These are phyloP conservation scores for Sitta europaea DNA, from an alignment of 2,113 vertebrate genomes.

Conservation along the genomic window DNA sequence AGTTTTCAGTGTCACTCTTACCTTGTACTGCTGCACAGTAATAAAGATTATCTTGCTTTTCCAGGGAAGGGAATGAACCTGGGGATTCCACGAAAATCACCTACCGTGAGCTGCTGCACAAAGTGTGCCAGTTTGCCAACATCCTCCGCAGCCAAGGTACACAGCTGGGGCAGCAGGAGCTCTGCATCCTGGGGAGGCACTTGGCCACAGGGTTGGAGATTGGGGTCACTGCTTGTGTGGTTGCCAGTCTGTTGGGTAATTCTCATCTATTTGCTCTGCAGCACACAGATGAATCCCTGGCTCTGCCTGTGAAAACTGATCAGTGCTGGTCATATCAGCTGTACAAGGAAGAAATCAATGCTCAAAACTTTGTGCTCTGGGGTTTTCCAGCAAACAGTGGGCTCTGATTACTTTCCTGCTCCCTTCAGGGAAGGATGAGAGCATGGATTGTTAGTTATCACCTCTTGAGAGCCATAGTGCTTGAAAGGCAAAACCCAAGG, in stretches of 20 bases:
- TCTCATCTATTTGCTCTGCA: not conserved
- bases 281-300: accelerated
- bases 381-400: not conserved
- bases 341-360: not conserved
- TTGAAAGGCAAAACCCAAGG: not conserved
- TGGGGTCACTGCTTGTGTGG: not conserved
- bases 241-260: not conserved
- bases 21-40: not conserved
- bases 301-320: not conserved
- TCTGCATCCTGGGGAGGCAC: not conserved
- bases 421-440: not conserved
- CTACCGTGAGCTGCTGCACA: slow-evolving; percentile 85
- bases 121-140: slow-evolving; percentile 92
- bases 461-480: not conserved
- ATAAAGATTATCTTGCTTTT: not conserved
- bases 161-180: not conserved
- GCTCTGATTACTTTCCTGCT: not conserved
- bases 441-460: not conserved
- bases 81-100: slow-evolving; percentile 84
- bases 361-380: not conserved
- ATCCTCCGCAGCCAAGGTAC: slow-evolving; percentile 86
- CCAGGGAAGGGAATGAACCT: slow-evolving; percentile 94
- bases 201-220: not conserved
- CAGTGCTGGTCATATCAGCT: not conserved
- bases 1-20: not conserved